Base-by-base conservation (phyloP, 2,797 vertebrate genomes). In the Melanotaenia nigrans region DNA sequence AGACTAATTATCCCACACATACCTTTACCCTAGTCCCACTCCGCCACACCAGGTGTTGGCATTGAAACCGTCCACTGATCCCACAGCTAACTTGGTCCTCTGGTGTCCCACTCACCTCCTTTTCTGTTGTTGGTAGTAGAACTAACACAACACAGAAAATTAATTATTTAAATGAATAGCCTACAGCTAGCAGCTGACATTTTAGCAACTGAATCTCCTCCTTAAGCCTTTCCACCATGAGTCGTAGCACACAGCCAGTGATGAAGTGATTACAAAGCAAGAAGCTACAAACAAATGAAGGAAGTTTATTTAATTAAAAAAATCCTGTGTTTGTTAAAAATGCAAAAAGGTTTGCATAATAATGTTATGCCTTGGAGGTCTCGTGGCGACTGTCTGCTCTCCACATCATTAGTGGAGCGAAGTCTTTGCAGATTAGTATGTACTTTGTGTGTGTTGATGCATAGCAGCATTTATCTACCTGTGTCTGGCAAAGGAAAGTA, bases 291-390 rank as follows among this genome's bases (percentile, higher is more conserved):
- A 66, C 65, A 87, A 86, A 84, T 47, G 66, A 83, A 63, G 59
- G 64, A 55, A 75, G 65, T 73, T 84, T 79, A 60, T 81, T 87
- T 85, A 84, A 88, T 70, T 30, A 77, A 72, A 68, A 75, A 86
- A 84, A 79, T 79, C 73, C 71, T 82, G 82, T 84, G 83, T 86
- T 84, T 89, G 86, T 85, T 77, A 72, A 65, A 88, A 86, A 84
- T 61, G 83, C 79, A 87, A 79, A 87, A 73, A 82, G 70, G 70
- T 82, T 78, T 85, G 73, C 77, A 84, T 83, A 73, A 82, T 87
- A 77, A 85, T 79, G 71, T 47, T 67, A 33, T 84, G 85, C 85
- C 77, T 81, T 4, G 71, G 86, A 84, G 87, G 80, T 80, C 69
- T 79, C 13, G 10, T 53, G 45, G 57, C 73, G 75, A 85, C 66